Base-by-base conservation (phyloP, 2,888 invertebrate species). In the Gastracanthus pulcherrimus region DNA sequence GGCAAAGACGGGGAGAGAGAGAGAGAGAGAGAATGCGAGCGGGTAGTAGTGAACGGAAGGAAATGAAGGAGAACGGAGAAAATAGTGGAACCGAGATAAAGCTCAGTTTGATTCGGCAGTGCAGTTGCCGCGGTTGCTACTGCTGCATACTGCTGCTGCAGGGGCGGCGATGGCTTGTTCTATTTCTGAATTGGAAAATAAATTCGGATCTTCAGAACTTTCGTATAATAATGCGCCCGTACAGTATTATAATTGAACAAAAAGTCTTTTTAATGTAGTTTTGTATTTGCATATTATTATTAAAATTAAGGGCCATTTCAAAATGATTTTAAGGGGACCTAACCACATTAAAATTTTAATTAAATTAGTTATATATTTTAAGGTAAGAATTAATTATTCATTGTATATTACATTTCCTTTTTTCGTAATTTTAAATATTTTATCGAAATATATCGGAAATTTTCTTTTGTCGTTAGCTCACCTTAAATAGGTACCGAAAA, bases 31-130 rank as follows among this genome's bases (percentile, higher is more conserved):
- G 45, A 58, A 9, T 38, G 41, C 16, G 55, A 26, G 38, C 23
- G 72, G 38, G 70, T 7, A 64, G n/a, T 9, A 62, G 34, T 62
- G 36, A 62, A 62, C 11, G 34, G 70, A 80, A 80, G 80, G 64
- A 76, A 75, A 80, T 76, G 75, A 75, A 80, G 80, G 70, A 75
- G 75, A 80, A 70, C 34, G 75, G 51, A 64, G 80, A 80, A 76
- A 80, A 80, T 76, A 80, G 70, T 70, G 55, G 80, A 62, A 58
- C 34, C 31, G 55, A 76, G 80, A 80, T 80, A 80, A 80, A 80
- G 80, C 80, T 60, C 75, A 62, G 75, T 80, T 80, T 75, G 70
- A 80, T 70, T 75, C 55, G 69, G 55, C 51, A 55, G 64, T 75
- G 74, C 80, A 48, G 75, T 66, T 64, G 41, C 58, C 16, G n/a